A percentile compares a stretch with the other conserved stretches of the same genome.
These are phyloP conservation scores for Crossocerus cetratus DNA, from an alignment of 2,888 invertebrate species.

Conservation along the genomic window DNA sequence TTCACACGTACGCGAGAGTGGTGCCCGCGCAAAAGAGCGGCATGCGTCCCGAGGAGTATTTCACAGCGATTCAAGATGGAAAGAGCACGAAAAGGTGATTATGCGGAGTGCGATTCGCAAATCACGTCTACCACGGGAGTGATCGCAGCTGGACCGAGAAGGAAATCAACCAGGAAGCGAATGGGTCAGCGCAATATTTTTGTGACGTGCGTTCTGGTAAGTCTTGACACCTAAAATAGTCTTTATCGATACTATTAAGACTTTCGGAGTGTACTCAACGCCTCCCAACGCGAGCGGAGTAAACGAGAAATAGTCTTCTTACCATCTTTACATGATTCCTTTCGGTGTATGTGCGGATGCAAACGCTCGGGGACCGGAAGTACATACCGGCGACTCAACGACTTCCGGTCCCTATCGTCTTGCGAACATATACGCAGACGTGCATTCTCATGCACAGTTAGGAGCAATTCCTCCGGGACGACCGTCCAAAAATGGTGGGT, in stretches of 20 bases:
- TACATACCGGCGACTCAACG: conserved; percentile 32
- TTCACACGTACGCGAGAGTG: not conserved
- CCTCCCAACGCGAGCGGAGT: not conserved
- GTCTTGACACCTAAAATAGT: conserved; percentile 29
- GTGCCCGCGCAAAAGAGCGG: conserved; percentile 10
- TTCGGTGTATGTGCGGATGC: not conserved
- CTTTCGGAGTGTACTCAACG: not conserved
- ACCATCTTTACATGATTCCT: not conserved
- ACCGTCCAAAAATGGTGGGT: too few species aligned
- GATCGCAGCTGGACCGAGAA: conserved; percentile 10
- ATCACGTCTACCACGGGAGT: conserved; percentile 11
- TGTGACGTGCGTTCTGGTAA: conserved; percentile 55
- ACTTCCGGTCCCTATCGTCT: conserved; percentile 49
- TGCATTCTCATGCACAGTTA: conserved; percentile 13
- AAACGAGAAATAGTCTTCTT: not conserved
- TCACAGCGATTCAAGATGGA: conserved; percentile 5
- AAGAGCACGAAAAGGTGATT: conserved; percentile 31
- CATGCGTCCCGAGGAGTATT: conserved; percentile 20
- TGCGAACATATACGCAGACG: conserved; percentile 18
- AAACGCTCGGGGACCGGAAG: conserved; percentile 33
- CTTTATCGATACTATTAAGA: not conserved
- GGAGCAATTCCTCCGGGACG: too few species aligned
- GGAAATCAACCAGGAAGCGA: conserved; percentile 29
- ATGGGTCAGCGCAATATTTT: conserved; percentile 54
- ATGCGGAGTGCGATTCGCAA: not conserved